These are phyloP conservation scores for Lasioglossum malachurum DNA, from an alignment of 2,888 invertebrate species.

Conservation along the genomic window DNA sequence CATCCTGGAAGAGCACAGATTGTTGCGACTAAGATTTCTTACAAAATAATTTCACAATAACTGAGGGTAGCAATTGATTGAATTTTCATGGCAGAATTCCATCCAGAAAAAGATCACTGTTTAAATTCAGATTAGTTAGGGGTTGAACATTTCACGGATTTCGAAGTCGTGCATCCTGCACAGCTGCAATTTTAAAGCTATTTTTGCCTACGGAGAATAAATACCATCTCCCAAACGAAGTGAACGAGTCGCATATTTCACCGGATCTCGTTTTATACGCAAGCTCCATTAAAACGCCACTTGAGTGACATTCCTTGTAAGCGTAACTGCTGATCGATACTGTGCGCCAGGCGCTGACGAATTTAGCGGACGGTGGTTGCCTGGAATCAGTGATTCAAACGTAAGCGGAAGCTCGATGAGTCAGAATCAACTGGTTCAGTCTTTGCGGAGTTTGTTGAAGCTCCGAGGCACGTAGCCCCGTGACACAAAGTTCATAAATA, in stretches of 20 bases:
- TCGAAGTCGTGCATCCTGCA: background rate
- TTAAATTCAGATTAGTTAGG: background rate
- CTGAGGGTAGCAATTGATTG: background rate
- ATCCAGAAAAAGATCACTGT: background rate
- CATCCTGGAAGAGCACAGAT: background rate
- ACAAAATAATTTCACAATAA: background rate
- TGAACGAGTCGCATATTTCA: background rate
- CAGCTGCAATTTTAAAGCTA: background rate
- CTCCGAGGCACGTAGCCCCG: background rate
- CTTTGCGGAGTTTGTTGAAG: background rate
- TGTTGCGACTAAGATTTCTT: background rate
- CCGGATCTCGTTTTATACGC: background rate
- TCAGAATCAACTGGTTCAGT: background rate
- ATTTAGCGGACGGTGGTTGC: background rate
- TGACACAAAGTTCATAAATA: background rate
- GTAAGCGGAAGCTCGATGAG: background rate
- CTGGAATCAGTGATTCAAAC: background rate
- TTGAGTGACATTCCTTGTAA: conserved; percentile 1
- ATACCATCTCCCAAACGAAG: background rate
- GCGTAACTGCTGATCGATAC: background rate
- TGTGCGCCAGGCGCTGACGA: background rate
- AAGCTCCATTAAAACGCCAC: background rate
- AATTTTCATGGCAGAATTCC: background rate
- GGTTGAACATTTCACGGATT: background rate
- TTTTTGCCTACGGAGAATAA: background rate